A percentile compares a stretch with the other conserved stretches of the same genome.
Conservation (phyloP, 1,140 invertebrate species). For the Caerostris darwini region DNA sequence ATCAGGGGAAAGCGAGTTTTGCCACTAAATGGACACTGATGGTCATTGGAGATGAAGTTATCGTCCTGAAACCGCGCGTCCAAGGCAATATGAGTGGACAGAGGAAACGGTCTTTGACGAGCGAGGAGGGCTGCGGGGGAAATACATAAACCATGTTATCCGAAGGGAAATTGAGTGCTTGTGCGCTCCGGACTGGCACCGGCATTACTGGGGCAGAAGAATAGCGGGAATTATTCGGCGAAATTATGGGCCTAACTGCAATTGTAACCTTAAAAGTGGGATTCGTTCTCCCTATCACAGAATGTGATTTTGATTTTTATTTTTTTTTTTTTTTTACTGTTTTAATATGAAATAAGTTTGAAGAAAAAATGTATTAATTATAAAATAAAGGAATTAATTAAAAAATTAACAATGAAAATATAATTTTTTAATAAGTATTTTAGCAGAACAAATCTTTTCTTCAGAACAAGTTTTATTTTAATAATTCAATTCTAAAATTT, state of each 20-base stretch:
- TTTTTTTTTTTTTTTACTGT: too few relatives aligned
- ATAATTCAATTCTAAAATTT: too few relatives aligned
- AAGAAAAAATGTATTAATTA: neutral
- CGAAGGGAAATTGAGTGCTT: conserved; percentile 53
- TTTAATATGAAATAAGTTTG: too few relatives aligned
- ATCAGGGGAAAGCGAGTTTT: neutral
- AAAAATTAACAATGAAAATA: neutral
- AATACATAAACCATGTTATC: conserved; percentile 64
- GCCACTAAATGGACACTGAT: conserved; percentile 56
- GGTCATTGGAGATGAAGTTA: conserved; percentile 71
- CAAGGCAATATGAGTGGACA: conserved; percentile 43
- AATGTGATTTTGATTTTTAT: too few relatives aligned
- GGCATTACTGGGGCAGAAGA: neutral
- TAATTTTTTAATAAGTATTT: neutral
- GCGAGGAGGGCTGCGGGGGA: neutral
- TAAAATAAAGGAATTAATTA: neutral
- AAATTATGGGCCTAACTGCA: neutral
- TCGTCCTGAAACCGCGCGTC: conserved; percentile 33
- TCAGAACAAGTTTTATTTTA: too few relatives aligned
- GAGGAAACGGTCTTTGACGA: conserved; percentile 24
- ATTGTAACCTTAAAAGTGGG: too few relatives aligned
- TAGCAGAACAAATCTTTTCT: too few relatives aligned
- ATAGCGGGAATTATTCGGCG: neutral
- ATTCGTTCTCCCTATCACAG: too few relatives aligned
- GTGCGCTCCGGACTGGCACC: neutral